Evolutionary conservation across 2,888 invertebrate species (phyloP), one percentile per base, ranked within the genome.

Genomic region (Archaeoteleia sp.): DNA sequence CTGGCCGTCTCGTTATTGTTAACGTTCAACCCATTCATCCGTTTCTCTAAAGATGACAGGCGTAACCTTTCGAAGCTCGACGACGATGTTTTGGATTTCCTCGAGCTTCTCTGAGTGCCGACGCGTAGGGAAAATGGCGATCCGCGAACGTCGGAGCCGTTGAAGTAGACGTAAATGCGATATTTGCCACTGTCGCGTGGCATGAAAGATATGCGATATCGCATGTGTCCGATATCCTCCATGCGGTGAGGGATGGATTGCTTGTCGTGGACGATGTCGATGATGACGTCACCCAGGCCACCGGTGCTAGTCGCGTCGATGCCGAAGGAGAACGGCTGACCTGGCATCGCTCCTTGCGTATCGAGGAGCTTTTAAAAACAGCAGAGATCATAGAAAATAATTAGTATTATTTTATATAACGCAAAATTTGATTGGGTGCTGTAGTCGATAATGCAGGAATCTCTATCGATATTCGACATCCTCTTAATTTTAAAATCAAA

Each of bases 191-290:
- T 90, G 69, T 93, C 92, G 68, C 91, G 89, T 0, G 93, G 93
- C 85, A 93, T 90, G 73, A 94, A 93, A 0, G 93, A 92, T n/a
- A 93, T 91, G 10, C 92, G 88, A 72, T 93, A 92, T 78, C 92
- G 93, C 78, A 80, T 84, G 90, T 91, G 69, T 88, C 89, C 93
- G 4, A 95, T 89, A 83, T 91, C 92, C 78, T 93, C 93, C 25
- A 93, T 90, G n/a, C 92, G 92, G 79, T 92, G 94, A 80, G 91
- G 94, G 71, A 93, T 91, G 58, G 95, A 95, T 55, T 91, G 89
- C 78, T 95, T 95, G 82, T 95, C 94, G 73, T 96, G 94, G 0
- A 95, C 95, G 49, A 97, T 93, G 81, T 97, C 96, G 37, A 97
- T 91, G 73, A 92, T 92, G 1, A 97, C 88, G 79, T 95, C 95